Evolutionary conservation across 2,797 vertebrate genomes (phyloP).

Genomic region (Limosa lapponica): DNA sequence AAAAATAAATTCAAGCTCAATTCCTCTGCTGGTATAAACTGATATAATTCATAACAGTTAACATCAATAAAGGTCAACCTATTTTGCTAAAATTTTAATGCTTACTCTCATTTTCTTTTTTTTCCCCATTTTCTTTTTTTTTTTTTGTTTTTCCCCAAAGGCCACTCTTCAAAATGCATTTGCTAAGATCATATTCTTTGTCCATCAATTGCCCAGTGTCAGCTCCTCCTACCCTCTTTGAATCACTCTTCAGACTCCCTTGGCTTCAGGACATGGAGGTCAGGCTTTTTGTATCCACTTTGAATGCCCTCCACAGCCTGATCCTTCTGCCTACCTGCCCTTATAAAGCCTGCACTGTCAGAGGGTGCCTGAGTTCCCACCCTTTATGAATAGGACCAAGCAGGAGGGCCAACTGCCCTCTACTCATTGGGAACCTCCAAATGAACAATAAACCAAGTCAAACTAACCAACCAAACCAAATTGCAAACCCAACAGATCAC

Average conservation of each 20-base stretch:
- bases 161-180: not conserved
- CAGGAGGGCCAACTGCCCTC: not conserved
- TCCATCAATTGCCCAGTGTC: not conserved
- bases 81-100: not conserved
- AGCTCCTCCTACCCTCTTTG: slow-evolving; percentile 7
- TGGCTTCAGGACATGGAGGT: not conserved
- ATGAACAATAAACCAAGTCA: slow-evolving; percentile 12
- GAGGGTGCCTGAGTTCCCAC: slow-evolving; percentile 35
- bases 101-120: not conserved
- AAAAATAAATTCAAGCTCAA: slow-evolving; percentile 44
- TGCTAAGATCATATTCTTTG: slow-evolving; percentile 29
- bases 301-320: slow-evolving; percentile 24
- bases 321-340: slow-evolving; percentile 33
- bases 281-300: slow-evolving; percentile 20
- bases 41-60: slow-evolving; percentile 28
- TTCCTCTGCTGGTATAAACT: slow-evolving; percentile 1
- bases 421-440: not conserved
- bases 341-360: slow-evolving; percentile 11
- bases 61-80: not conserved
- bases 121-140: not conserved
- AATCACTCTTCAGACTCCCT: not conserved
- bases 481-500: not conserved
- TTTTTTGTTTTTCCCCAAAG: fast-evolving
- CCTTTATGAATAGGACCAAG: slow-evolving; percentile 33
- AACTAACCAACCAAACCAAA: not conserved